A percentile compares a stretch with the other conserved stretches of the same genome.
Conservation (phyloP, 2,113 vertebrate genomes). For the Nicator chloris region DNA sequence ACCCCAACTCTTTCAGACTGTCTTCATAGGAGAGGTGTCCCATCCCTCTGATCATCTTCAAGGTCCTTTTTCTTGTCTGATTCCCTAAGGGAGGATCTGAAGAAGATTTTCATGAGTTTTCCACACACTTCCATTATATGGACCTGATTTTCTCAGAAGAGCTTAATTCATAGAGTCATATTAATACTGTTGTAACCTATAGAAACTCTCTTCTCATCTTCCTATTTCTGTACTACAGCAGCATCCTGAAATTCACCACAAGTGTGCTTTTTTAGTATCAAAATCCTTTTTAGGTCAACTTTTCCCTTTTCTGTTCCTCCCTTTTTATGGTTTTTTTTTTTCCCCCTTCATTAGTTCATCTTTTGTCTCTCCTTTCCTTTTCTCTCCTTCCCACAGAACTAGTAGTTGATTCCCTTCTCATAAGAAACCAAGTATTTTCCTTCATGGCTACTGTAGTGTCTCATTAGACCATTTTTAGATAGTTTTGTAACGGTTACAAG, state of each 20-base stretch:
- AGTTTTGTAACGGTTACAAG: neutral
- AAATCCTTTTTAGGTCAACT: neutral
- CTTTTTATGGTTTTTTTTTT: no score
- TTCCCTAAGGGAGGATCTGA: neutral
- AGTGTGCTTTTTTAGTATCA: neutral
- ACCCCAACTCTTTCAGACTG: neutral
- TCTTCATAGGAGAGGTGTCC: neutral
- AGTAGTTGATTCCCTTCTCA: neutral
- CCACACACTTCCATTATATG: neutral
- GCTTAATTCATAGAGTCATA: neutral
- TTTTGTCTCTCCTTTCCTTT: neutral
- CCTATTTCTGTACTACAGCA: neutral
- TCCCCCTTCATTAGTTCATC: fast-evolving
- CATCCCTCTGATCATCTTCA: neutral
- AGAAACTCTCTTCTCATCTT: neutral
- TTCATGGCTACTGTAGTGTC: neutral
- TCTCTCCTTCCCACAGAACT: neutral
- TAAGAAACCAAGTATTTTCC: neutral
- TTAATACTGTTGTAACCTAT: neutral
- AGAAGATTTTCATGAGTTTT: neutral
- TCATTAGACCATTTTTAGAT: neutral
- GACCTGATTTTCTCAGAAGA: neutral
- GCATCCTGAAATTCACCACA: neutral
- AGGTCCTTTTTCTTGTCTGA: neutral
- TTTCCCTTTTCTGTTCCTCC: neutral